These are phyloP conservation scores for Rhincodon typus DNA, from an alignment of 2,797 vertebrate species.

Conservation along the genomic window DNA sequence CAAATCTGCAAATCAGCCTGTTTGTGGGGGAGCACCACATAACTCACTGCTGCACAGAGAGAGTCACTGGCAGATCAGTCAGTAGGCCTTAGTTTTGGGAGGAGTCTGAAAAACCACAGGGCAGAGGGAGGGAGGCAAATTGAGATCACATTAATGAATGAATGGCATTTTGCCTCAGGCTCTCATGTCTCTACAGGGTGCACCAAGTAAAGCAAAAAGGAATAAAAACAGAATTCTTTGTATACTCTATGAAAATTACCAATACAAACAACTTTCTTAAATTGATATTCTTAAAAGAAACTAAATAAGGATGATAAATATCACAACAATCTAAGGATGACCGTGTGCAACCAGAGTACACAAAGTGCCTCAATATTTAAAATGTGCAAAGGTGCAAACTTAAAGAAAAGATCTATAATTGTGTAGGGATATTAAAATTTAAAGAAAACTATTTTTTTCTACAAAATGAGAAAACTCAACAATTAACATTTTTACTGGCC, in stretches of 20 bases:
- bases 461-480: no score
- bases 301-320: neutral
- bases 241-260: neutral
- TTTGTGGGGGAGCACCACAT: conserved; percentile 41
- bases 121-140: conserved; percentile 29
- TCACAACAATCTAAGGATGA: neutral
- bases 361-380: neutral
- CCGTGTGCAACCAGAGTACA: neutral
- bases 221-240: neutral
- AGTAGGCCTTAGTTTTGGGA: conserved; percentile 40
- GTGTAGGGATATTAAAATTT: neutral
- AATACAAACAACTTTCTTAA: neutral
- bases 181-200: neutral
- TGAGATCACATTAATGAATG: conserved; percentile 30
- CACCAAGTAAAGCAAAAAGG: neutral
- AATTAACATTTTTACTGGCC: neutral
- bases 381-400: neutral
- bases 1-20: conserved; percentile 46
- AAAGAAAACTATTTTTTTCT: neutral
- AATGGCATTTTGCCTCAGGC: conserved; percentile 31
- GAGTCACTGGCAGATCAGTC: conserved; percentile 37
- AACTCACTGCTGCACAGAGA: conserved; percentile 11
- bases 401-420: neutral
- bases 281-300: neutral
- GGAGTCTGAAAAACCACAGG: conserved; percentile 19